Base-by-base conservation (phyloP, 2,888 invertebrate species). In the Cephus sareptanus region DNA sequence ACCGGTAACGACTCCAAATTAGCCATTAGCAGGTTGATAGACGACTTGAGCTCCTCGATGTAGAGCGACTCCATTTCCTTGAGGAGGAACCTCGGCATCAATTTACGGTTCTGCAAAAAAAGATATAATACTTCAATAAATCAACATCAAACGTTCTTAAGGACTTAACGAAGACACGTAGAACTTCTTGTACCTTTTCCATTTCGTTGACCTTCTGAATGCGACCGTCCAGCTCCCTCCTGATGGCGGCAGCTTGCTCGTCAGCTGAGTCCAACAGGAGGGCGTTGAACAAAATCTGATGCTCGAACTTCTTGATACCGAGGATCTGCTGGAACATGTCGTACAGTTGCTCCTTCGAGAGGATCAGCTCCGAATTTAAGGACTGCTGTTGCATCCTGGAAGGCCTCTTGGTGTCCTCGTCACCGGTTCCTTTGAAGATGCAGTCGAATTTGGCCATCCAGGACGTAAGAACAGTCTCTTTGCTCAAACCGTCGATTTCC, bases 51-150 rank as follows among this genome's bases (percentile, higher is more conserved):
- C 93, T 99, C 99, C 94, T 99, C 99, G 89, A 99, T 96, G 94
- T 98, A 99, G 90, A 99, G 94, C 77, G 98, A 98, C 93, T 99
- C 99, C 99, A 99, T 99, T 93, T 99, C 99, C 94, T 99, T 99
- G 87, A 99, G 95, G 83, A 99, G 98, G 94, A 99, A 99, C 94
- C 98, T 98, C 86, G 99, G 99, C 98, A 98, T 98, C 89, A 99
- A 93, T 93, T 98, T 98, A 87, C 98, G 96, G 92, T 98, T 98
- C 97, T 98, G 92, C 75, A 84, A 80, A 84, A 80, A 75, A 12
- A 82, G 1, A 76, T 11, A 71, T 12, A 40, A 40, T 23, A 56
- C 6, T 15, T 40, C 0, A 40, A 77, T 9, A 3, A 35, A 75
- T 23, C 30, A 75, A 11, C n/a, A 35, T 77, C 34, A 33, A 37